Evolutionary conservation across 2,888 invertebrate species (phyloP).

Genomic region (Tenthredo notha): DNA sequence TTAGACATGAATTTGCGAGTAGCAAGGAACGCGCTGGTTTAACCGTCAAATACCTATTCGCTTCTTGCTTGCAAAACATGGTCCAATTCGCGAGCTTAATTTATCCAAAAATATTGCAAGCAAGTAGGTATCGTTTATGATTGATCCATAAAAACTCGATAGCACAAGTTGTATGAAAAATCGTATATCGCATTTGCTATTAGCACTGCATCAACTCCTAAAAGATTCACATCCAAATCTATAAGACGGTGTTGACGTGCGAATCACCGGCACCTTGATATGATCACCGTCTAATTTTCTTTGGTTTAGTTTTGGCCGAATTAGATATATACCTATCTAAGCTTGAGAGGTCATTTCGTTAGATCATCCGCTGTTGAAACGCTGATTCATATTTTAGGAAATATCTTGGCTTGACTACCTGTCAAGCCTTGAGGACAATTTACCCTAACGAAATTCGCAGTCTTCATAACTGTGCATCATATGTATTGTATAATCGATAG

Average conservation of each 20-base stretch:
- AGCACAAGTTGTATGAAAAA: not conserved
- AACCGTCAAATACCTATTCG: slow-evolving; percentile 38
- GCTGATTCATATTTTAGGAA: slow-evolving; percentile 40
- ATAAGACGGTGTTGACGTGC: not conserved
- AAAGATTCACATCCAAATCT: not conserved
- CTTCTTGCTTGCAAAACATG: slow-evolving; percentile 26
- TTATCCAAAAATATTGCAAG: slow-evolving; percentile 4
- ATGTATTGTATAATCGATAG: not conserved
- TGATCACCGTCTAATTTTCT: slow-evolving; percentile 3
- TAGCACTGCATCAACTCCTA: not conserved
- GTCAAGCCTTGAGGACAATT: slow-evolving; percentile 26
- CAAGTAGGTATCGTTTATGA: not conserved
- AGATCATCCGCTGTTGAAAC: slow-evolving; percentile 35
- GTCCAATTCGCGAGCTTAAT: not conserved
- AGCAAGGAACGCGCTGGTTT: slow-evolving; percentile 25
- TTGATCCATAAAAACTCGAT: not conserved
- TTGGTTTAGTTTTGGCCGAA: not conserved
- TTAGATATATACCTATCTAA: not conserved
- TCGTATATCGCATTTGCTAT: not conserved
- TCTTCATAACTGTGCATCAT: not conserved
- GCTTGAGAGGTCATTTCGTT: slow-evolving; percentile 1
- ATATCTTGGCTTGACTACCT: slow-evolving; percentile 33
- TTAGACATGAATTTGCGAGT: slow-evolving; percentile 39
- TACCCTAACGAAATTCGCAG: not conserved
- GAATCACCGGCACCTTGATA: not conserved